Base-by-base conservation (phyloP, 92 coral and sea anemone genomes). In the Umimayanthus chanpuru region DNA sequence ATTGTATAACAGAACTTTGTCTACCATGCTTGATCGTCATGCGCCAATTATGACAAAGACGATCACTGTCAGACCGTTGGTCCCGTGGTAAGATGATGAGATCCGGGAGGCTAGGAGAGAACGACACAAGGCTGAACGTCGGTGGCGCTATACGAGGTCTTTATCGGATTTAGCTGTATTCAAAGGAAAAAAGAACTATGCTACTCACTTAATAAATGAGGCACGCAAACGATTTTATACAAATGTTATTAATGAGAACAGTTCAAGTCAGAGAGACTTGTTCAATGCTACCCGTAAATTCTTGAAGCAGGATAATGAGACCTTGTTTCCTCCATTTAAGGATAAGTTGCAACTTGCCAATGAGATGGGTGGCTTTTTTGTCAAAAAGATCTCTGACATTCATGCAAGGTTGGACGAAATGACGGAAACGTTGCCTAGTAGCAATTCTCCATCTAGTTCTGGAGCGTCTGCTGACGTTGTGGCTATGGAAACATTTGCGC, bases 51-150 rank as follows among this genome's bases (percentile, higher is more conserved):
- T 32, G 36, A 32, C 36, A 32, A 32, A 32, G 36, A 32, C 36
- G 36, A 32, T 32, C 36, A 32, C 36, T 32, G 36, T 32, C 36
- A 32, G 36, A 32, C 36, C 36, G 36, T 32, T 32, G 36, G 36
- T 32, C 36, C 36, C 70, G n/a, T 64, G 70, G n/a, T 64, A 23
- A 2, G 70, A 64, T 64, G 70, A 64, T 64, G 70, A 64, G 70
- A 64, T 64, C 70, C 70, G n/a, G 70, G 70, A 64, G 14, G 70
- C 70, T 64, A 64, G n/a, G 70, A 64, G 15, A 64, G 70, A 64
- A 64, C 70, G 70, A 64, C n/a, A n/a, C 4, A 64, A 64, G 70
- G 77, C 77, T 10, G 40, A 73, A 73, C 77, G 43, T 64, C 70
- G 70, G 70, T 64, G 70, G 70, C 70, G n/a, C 15, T 64, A 5